Evolutionary conservation across 2,888 invertebrate species (phyloP).

Genomic region (Rhogogaster chlorosoma): DNA sequence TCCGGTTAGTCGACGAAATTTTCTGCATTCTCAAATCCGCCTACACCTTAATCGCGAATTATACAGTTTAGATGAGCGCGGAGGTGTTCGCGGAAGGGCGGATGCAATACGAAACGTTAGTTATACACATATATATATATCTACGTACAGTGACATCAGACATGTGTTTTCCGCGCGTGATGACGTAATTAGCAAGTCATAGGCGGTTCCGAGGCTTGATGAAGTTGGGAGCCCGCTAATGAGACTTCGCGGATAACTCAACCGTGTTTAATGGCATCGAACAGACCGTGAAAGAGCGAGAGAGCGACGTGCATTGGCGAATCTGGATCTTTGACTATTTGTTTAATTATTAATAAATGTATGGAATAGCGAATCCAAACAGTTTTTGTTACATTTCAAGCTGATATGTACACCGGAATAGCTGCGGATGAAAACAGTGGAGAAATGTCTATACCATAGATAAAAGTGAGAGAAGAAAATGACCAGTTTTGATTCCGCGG

Average conservation of each 20-base stretch:
- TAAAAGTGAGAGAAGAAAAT: neutral
- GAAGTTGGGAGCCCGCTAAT: constrained; percentile 29
- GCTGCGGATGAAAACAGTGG: neutral
- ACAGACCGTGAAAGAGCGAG: neutral
- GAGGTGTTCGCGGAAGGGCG: neutral
- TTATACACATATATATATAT: neutral
- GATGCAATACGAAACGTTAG: neutral
- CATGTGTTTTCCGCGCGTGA: neutral
- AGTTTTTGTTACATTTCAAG: too few species aligned
- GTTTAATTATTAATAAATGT: too few species aligned
- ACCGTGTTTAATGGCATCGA: neutral
- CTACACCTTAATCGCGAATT: neutral
- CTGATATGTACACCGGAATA: neutral
- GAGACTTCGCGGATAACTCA: constrained; percentile 4
- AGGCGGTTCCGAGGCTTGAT: neutral
- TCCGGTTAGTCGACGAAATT: neutral
- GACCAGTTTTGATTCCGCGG: constrained; percentile 2
- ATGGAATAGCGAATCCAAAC: too few species aligned
- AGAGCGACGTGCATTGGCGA: neutral
- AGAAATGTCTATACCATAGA: neutral
- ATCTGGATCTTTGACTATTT: neutral
- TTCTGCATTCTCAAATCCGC: neutral
- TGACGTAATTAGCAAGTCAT: constrained; percentile 22
- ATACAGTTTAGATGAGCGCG: neutral
- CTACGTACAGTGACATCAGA: neutral